Base-by-base conservation (phyloP, 2,888 invertebrate genomes). In the Gnatocerus cornutus region DNA sequence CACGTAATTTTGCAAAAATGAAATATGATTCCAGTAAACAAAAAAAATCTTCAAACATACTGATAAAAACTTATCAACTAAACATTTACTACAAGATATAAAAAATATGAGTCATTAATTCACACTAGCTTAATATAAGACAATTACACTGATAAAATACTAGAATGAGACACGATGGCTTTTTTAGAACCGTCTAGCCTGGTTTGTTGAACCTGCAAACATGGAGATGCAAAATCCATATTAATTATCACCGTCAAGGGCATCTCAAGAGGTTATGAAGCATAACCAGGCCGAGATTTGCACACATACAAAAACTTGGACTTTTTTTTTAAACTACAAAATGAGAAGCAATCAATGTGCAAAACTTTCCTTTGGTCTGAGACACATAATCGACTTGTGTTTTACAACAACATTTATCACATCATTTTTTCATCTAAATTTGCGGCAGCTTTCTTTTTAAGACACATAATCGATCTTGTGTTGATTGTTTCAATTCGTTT, bases 151-250 rank as follows among this genome's bases (percentile, higher is more conserved):
- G 13, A 48, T 56, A 45, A 55, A 55, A 64, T 55, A 65, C 56
- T 55, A 33, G 37, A 9, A 16, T 30, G 14, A 52, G 63, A 33
- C 46, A 41, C 68, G 45, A 46, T 64, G 71, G 67, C 65, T 68
- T 71, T 75, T 76, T 78, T 79, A 78, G 77, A 76, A 79, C 67
- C 78, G 77, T 72, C 78, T 79, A 77, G 78, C 73, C 74, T 76
- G 78, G 76, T 76, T 76, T 77, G 78, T 72, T 72, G 78, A 77
- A 79, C 78, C 78, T 79, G 78, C 72, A 77, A 79, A 78, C 74
- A 72, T 65, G 76, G 76, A 76, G 74, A 74, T 65, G 74, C 70
- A 78, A 76, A 41, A 74, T 43, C 56, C 65, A 71, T 58, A 71
- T 67, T 70, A 70, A 62, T 70, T 45, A 68, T 56, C 13, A 64